Conservation (phyloP, 2,888 invertebrate genomes). For the Ctenicera cuprea region DNA sequence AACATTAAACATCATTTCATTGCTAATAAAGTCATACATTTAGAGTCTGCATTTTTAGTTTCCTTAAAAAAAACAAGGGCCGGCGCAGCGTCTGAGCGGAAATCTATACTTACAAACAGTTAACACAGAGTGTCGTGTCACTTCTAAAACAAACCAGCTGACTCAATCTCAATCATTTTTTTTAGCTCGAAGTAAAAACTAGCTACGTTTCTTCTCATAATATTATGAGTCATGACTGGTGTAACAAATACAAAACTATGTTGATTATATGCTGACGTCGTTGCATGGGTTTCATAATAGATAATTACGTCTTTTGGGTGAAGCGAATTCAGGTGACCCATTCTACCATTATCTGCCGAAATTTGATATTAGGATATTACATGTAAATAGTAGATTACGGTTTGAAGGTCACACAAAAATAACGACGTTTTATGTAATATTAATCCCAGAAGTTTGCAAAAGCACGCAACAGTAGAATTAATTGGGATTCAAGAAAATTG, state of each 20-base stretch:
- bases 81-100: neutral
- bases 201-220: neutral
- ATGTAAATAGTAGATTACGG: conserved; percentile 14
- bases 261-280: neutral
- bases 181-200: conserved; percentile 9
- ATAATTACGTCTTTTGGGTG: neutral
- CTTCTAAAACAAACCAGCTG: conserved; percentile 17
- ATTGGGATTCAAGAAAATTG: neutral
- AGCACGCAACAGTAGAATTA: neutral
- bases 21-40: no score
- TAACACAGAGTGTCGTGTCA: conserved; percentile 26
- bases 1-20: no score
- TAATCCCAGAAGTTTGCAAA: conserved; percentile 14
- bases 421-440: conserved; percentile 14
- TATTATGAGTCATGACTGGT: neutral
- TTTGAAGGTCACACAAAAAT: conserved; percentile 12
- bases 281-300: neutral
- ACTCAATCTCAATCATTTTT: conserved; percentile 16
- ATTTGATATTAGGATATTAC: neutral
- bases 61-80: conserved; percentile 1
- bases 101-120: conserved; percentile 22
- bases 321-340: no score
- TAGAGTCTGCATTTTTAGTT: no score
- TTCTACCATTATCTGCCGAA: neutral
- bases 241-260: neutral